phyloP scores from a whole-genome alignment of 1,140 invertebrate species.

The Bombus sylvicola region DNA sequence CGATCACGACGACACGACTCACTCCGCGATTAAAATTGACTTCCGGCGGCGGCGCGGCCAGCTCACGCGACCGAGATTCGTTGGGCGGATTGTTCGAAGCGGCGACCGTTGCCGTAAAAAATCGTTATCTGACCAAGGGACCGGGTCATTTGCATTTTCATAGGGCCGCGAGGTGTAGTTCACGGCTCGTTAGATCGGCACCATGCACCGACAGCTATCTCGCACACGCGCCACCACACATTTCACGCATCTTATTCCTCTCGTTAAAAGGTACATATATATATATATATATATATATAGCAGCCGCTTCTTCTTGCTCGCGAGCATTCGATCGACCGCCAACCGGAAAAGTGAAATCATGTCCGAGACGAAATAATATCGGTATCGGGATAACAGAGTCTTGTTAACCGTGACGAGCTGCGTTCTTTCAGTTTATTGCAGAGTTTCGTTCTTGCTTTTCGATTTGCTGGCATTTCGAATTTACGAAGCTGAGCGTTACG shows the following conservation, averaged over 20 bases:
- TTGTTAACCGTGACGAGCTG: constrained; percentile 10
- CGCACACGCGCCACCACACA: constrained; percentile 21
- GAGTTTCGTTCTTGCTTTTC: neutral
- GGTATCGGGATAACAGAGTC: neutral
- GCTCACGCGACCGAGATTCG: constrained; percentile 30
- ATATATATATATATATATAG: neutral
- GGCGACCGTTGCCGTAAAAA: constrained; percentile 29
- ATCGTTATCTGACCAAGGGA: constrained; percentile 46
- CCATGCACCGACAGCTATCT: constrained; percentile 35
- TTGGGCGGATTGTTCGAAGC: constrained; percentile 4
- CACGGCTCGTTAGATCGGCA: constrained; percentile 49
- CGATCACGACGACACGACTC: neutral
- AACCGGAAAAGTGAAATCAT: constrained; percentile 4
- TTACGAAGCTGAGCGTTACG: too few species aligned
- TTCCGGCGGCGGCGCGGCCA: constrained; percentile 17
- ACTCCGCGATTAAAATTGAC: constrained; percentile 14
- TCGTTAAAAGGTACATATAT: constrained; percentile 9
- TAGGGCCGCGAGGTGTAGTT: constrained; percentile 43
- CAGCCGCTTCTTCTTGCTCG: neutral
- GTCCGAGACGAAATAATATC: neutral
- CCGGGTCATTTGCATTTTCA: constrained; percentile 64
- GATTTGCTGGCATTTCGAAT: too few species aligned
- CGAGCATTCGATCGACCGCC: constrained; percentile 12
- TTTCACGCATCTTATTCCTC: constrained; percentile 42
- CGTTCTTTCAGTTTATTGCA: neutral